phyloP scores from a whole-genome alignment of 2,888 invertebrate genomes.

The Limenitis camilla region DNA sequence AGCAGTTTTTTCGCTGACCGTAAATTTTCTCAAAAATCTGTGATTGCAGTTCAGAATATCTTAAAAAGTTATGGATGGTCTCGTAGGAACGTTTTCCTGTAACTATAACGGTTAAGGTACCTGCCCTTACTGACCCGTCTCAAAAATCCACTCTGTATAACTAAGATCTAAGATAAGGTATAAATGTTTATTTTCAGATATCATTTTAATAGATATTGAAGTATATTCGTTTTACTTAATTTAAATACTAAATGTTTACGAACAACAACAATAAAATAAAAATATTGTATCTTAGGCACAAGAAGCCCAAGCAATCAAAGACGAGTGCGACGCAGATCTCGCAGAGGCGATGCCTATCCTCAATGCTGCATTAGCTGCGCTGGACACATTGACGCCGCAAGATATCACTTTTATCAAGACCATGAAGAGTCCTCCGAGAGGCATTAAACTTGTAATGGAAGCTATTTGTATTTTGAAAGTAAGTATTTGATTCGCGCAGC shows the following conservation, averaged over 20 bases:
- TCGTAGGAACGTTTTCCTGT: no score
- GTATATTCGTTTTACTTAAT: no score
- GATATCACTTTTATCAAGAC: slow-evolving; percentile 96
- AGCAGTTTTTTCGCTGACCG: no score
- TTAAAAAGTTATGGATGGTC: no score
- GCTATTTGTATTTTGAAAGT: slow-evolving; percentile 94
- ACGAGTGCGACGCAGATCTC: slow-evolving; percentile 93
- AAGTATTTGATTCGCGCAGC: slow-evolving; percentile 12
- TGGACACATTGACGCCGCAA: slow-evolving; percentile 90
- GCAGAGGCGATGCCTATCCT: slow-evolving; percentile 94
- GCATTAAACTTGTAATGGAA: slow-evolving; percentile 94
- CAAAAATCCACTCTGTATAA: no score
- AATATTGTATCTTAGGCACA: slow-evolving; percentile 59
- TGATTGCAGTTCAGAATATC: no score
- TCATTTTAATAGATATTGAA: no score
- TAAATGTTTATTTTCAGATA: no score
- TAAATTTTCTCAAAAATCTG: no score
- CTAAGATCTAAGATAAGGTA: no score
- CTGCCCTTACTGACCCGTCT: no score
- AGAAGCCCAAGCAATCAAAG: slow-evolving; percentile 89
- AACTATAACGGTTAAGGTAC: no score
- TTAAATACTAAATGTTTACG: not conserved
- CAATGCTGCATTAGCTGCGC: slow-evolving; percentile 87
- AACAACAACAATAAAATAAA: not conserved
- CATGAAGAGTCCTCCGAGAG: slow-evolving; percentile 96